Conservation (phyloP, 1,140 invertebrate genomes). For the Drosophila azteca region DNA sequence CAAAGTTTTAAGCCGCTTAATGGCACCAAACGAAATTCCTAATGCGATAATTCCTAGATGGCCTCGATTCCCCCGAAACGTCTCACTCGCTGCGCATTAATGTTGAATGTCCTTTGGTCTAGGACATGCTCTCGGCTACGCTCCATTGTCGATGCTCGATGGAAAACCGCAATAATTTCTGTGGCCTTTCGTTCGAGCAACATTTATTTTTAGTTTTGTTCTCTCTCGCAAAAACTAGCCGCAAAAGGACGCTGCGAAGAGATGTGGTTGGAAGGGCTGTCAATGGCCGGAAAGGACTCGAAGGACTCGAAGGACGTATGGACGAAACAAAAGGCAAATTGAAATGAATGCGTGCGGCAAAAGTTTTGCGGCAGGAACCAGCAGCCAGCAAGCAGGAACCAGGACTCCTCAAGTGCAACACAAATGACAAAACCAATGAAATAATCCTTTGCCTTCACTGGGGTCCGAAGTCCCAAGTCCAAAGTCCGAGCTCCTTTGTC, state of each 20-base stretch:
- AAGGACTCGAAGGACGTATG: conserved; percentile 13
- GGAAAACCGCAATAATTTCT: conserved; percentile 70
- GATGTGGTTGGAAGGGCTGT: conserved; percentile 50
- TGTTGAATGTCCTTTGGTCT: conserved; percentile 58
- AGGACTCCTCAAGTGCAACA: conserved; percentile 47
- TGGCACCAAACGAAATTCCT: conserved; percentile 26
- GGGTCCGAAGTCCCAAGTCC: neutral
- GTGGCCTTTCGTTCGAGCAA: conserved; percentile 48
- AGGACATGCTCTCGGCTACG: conserved; percentile 25
- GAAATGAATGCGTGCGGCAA: conserved; percentile 76
- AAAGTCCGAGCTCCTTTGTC: too few relatives aligned
- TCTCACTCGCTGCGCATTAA: conserved; percentile 38
- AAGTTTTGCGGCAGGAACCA: conserved; percentile 61
- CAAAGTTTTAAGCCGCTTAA: conserved; percentile 52
- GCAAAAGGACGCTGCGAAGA: conserved; percentile 40
- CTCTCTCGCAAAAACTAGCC: conserved; percentile 34
- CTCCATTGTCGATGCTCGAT: conserved; percentile 28
- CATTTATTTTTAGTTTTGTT: conserved; percentile 70
- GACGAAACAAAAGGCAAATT: conserved; percentile 66
- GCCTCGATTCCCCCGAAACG: neutral
- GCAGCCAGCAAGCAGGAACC: conserved; percentile 10
- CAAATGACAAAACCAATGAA: conserved; percentile 68
- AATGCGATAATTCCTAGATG: conserved; percentile 31
- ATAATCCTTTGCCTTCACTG: conserved; percentile 61
- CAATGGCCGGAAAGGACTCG: conserved; percentile 50